These are phyloP conservation scores for Columba guinea DNA, from an alignment of 2,797 vertebrate genomes.

Conservation along the genomic window DNA sequence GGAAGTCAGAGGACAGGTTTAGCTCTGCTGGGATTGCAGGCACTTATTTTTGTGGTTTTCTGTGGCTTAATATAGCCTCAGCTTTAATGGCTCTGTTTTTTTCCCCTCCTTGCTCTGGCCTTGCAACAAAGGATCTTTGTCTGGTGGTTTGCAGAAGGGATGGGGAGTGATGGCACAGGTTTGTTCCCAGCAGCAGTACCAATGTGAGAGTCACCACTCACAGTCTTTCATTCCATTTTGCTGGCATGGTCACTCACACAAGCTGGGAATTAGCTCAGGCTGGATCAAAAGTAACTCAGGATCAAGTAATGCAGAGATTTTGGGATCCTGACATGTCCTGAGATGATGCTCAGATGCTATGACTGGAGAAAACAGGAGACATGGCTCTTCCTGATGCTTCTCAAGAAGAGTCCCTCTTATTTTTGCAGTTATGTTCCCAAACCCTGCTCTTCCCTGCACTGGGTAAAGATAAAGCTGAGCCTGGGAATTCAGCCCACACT, in stretches of 20 bases:
- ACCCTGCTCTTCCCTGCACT: neutral
- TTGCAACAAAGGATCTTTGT: constrained; percentile 18
- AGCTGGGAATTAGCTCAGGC: neutral
- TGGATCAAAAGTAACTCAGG: neutral
- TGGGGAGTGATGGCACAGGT: neutral
- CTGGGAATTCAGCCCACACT: neutral
- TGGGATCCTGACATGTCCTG: neutral
- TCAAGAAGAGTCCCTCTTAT: neutral
- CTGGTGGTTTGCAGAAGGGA: neutral
- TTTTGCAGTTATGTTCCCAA: neutral
- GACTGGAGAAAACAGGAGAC: neutral
- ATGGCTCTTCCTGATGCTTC: neutral
- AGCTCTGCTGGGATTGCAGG: neutral
- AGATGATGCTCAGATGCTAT: neutral
- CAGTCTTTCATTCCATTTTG: neutral
- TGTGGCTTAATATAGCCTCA: neutral
- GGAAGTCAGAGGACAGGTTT: neutral
- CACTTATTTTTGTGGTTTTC: constrained; percentile 40
- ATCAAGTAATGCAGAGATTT: neutral
- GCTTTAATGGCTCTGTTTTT: neutral
- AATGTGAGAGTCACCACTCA: neutral
- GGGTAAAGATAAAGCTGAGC: neutral
- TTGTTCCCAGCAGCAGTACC: neutral
- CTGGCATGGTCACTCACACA: rapidly evolving
- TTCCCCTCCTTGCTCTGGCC: neutral